Conservation (phyloP, 2,888 invertebrate species). For the Metallyticus violacea region DNA sequence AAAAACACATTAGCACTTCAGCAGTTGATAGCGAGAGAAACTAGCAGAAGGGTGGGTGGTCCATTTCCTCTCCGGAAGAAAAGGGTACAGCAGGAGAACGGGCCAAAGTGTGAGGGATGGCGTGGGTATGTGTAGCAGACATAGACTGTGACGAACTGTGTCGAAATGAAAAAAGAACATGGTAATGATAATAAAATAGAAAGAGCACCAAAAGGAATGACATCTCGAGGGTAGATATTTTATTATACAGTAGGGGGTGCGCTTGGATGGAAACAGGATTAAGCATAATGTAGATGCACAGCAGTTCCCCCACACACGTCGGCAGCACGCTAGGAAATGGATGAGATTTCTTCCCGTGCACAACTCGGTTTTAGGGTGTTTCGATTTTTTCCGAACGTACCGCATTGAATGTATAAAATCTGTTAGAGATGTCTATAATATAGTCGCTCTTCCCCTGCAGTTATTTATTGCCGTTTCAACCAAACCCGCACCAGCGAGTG, state of each 20-base stretch:
- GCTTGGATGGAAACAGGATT: not conserved
- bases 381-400: no score
- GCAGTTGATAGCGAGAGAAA: not conserved
- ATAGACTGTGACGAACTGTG: not conserved
- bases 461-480: no score
- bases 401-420: not conserved
- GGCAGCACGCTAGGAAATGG: not conserved
- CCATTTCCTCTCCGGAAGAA: constrained; percentile 10
- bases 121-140: not conserved
- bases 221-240: not conserved
- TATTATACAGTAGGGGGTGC: not conserved
- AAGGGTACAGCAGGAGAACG: not conserved
- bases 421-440: not conserved
- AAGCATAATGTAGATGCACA: not conserved
- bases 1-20: constrained; percentile 3
- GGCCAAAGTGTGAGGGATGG: not conserved
- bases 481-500: no score
- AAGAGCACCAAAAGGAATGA: not conserved
- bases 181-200: not conserved
- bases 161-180: not conserved
- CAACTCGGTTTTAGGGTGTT: not conserved
- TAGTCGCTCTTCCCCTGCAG: no score
- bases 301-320: not conserved
- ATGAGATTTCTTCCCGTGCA: not conserved
- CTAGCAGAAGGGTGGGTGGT: not conserved